Conservation (phyloP, 2,113 vertebrate genomes). For the Accipiter virgatus region DNA sequence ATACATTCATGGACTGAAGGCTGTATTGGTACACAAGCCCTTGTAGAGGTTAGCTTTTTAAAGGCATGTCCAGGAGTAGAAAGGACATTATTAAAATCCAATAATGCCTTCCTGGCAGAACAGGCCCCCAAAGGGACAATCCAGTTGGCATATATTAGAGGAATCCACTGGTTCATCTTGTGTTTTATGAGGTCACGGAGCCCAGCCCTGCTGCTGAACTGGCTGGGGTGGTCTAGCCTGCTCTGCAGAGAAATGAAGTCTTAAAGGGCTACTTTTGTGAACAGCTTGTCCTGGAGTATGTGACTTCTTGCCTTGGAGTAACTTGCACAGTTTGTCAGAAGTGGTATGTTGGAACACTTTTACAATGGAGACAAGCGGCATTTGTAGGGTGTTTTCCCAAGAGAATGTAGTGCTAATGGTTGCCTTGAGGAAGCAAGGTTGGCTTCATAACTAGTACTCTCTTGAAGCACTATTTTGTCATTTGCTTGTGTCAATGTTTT, state of each 20-base stretch:
- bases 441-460: background rate
- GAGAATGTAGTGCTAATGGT: background rate
- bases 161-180: accelerated
- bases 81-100: background rate
- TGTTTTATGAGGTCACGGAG: background rate
- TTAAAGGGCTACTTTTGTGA: background rate
- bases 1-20: background rate
- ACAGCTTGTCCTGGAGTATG: background rate
- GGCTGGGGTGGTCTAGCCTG: background rate
- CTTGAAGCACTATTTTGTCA: background rate
- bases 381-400: background rate
- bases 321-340: background rate
- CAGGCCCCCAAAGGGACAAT: background rate
- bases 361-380: accelerated
- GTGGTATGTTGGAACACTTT: background rate
- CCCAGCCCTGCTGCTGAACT: background rate
- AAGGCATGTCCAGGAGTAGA: background rate
- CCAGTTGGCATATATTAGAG: background rate
- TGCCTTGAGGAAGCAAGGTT: background rate
- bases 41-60: background rate
- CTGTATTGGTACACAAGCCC: background rate
- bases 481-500: background rate
- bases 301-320: background rate
- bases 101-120: background rate
- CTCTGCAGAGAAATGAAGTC: background rate